phyloP scores from a whole-genome alignment of 2,113 vertebrate species.

The Halcyon senegalensis region DNA sequence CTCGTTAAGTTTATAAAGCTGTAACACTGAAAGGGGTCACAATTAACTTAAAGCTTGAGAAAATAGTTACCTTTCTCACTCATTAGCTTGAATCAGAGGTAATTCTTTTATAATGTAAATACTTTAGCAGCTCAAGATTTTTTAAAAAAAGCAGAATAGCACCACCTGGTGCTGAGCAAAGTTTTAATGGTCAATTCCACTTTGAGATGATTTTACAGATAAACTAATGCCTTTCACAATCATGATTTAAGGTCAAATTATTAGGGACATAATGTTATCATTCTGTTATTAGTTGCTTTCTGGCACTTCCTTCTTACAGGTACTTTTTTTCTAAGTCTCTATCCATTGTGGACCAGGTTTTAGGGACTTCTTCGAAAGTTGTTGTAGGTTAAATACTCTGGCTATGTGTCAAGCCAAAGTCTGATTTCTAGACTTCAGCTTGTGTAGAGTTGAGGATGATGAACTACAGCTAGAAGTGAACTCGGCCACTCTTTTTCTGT shows the following conservation, averaged over 20 bases:
- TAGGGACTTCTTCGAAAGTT: not conserved
- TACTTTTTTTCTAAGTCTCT: not conserved
- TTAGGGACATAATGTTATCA: not conserved
- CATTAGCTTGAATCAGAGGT: not conserved
- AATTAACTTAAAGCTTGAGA: not conserved
- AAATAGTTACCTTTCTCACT: not conserved
- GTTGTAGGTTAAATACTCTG: not conserved
- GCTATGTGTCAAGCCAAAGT: not conserved
- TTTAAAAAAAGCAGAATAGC: constrained; percentile 70
- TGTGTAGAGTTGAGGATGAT: not conserved
- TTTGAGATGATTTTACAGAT: not conserved
- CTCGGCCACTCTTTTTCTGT: not conserved
- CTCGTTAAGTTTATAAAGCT: not conserved
- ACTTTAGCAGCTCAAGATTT: not conserved
- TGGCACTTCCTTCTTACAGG: not conserved
- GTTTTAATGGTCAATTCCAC: not conserved
- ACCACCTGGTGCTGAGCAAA: constrained; percentile 71
- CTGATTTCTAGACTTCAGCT: not conserved
- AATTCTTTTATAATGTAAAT: not conserved
- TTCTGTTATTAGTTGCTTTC: not conserved
- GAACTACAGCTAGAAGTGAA: not conserved
- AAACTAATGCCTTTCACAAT: not conserved
- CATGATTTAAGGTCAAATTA: not conserved
- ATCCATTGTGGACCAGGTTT: not conserved
- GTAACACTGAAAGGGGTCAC: not conserved